These are phyloP conservation scores for Intellagama lesueurii DNA, from an alignment of 2,797 vertebrate species.

Conservation along the genomic window DNA sequence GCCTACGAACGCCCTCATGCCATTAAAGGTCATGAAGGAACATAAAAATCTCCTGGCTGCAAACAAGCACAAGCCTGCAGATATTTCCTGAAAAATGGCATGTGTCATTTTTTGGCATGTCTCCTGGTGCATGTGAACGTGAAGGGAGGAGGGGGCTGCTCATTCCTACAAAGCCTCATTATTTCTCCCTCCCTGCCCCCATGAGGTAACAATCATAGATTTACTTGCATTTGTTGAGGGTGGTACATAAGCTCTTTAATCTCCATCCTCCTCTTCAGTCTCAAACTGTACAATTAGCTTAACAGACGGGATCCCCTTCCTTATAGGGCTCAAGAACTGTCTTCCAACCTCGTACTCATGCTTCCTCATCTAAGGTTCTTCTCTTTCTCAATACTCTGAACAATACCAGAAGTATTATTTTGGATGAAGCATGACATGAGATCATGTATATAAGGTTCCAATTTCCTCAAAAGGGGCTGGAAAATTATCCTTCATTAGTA, in stretches of 20 bases:
- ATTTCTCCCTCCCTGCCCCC: constrained; percentile 20
- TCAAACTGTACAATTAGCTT: constrained; percentile 51
- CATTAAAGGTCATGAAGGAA: constrained; percentile 71
- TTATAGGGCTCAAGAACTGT: constrained; percentile 69
- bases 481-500: constrained; percentile 65
- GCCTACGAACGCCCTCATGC: constrained; percentile 62
- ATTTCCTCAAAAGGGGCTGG: constrained; percentile 59
- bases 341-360: constrained; percentile 57
- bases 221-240: constrained; percentile 29
- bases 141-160: constrained; percentile 2
- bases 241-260: constrained; percentile 32
- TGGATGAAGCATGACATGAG: constrained; percentile 70
- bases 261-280: constrained; percentile 31
- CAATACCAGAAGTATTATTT: constrained; percentile 74
- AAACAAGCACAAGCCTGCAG: constrained; percentile 43
- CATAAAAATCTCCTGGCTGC: constrained; percentile 47
- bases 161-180: neutral
- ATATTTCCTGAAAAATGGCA: constrained; percentile 41
- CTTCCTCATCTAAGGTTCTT: neutral
- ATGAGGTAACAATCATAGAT: constrained; percentile 43
- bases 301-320: constrained; percentile 65
- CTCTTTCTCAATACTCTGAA: neutral
- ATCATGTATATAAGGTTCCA: constrained; percentile 61
- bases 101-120: constrained; percentile 22
- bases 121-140: constrained; percentile 1